Evolutionary conservation across 2,113 vertebrate species (phyloP).

Genomic region (Cardinalis cardinalis): DNA sequence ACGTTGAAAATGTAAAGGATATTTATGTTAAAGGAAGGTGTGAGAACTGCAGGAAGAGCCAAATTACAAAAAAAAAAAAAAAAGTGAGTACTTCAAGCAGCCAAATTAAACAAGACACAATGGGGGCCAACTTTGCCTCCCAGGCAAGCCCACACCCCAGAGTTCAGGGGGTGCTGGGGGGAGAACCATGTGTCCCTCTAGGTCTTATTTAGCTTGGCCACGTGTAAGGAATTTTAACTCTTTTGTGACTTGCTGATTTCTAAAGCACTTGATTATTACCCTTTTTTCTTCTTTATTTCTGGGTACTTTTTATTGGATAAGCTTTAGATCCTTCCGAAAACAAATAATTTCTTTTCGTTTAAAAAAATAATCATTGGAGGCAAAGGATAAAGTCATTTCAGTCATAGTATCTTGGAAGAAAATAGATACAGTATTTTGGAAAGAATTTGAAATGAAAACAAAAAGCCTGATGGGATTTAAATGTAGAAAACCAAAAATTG

Average conservation of each 20-base stretch:
- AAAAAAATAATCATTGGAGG: conserved; percentile 39
- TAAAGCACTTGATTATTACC: conserved; percentile 4
- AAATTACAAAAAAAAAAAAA: conserved; percentile 48
- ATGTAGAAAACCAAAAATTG: conserved; percentile 33
- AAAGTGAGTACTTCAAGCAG: background rate
- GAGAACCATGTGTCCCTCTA: conserved; percentile 19
- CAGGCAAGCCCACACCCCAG: conserved; percentile 35
- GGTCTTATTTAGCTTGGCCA: conserved; percentile 65
- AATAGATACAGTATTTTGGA: conserved; percentile 32
- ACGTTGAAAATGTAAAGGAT: conserved; percentile 56
- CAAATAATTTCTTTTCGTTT: conserved; percentile 38
- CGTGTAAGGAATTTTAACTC: conserved; percentile 22
- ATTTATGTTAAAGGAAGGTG: conserved; percentile 50
- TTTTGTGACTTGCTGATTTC: conserved; percentile 57
- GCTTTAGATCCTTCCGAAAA: conserved; percentile 45
- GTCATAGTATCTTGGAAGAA: conserved; percentile 19
- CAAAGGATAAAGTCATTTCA: background rate
- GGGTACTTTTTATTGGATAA: background rate
- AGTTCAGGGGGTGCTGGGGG: background rate
- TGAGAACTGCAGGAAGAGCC: conserved; percentile 56
- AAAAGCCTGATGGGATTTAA: conserved; percentile 38
- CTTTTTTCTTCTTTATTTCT: background rate
- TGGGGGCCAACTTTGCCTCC: conserved; percentile 26
- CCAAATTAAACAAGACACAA: conserved; percentile 68
- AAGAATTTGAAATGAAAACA: conserved; percentile 37